These are phyloP conservation scores for Mirounga angustirostris DNA, from an alignment of 2,113 vertebrate genomes.

Conservation along the genomic window DNA sequence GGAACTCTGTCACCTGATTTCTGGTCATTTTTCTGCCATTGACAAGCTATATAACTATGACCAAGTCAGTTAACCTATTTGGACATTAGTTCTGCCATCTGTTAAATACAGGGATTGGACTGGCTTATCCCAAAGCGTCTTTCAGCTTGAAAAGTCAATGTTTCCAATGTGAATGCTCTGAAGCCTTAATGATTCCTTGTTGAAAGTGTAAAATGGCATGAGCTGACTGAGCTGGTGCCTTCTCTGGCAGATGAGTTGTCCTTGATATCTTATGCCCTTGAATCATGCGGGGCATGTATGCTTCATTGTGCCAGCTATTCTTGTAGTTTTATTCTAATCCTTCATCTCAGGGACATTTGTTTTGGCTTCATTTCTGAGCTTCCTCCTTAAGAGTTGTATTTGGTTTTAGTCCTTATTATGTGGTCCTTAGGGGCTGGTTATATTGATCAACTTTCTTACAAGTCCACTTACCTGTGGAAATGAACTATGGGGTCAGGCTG, in stretches of 20 bases:
- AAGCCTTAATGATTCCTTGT: not conserved
- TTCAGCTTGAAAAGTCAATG: not conserved
- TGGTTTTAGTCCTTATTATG: not conserved
- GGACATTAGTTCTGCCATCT: not conserved
- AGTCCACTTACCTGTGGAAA: not conserved
- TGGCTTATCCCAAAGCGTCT: not conserved
- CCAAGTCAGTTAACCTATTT: not conserved
- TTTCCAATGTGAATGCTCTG: not conserved
- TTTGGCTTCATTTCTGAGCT: conserved; percentile 14
- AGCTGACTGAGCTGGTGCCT: not conserved
- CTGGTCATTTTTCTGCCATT: not conserved
- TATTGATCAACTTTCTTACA: not conserved
- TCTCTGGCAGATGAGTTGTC: too few relatives aligned
- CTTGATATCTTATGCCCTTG: not conserved
- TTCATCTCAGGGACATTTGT: not conserved
- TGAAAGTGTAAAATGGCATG: not conserved
- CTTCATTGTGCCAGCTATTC: not conserved
- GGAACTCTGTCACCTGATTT: not conserved
- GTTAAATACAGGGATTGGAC: not conserved
- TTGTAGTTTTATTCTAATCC: not conserved
- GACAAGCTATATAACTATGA: not conserved
- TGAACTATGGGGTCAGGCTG: not conserved
- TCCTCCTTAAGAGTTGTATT: not conserved
- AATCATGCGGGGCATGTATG: not conserved
- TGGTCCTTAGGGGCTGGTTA: not conserved